Percentiles rank a stretch among this genome's conserved stretches.
phyloP scores from a whole-genome alignment of 2,113 vertebrate species.

The Aegithalos caudatus region DNA sequence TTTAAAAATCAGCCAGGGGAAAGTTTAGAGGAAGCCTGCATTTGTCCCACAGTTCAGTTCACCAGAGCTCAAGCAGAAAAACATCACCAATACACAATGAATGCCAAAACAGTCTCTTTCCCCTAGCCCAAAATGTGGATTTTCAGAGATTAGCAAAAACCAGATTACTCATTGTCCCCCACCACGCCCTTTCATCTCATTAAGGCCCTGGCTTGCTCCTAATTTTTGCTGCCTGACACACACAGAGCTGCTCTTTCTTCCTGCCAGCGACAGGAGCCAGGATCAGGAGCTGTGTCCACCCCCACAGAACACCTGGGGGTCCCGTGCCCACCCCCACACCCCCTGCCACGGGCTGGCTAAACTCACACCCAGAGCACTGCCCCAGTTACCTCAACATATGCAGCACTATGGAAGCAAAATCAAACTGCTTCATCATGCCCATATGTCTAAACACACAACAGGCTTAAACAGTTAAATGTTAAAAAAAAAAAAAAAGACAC shows the following conservation, averaged over 20 bases:
- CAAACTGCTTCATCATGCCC: neutral
- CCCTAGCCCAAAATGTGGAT: neutral
- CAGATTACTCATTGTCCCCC: neutral
- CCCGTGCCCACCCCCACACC: neutral
- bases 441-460: neutral
- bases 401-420: neutral
- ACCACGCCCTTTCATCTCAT: neutral
- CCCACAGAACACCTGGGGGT: neutral
- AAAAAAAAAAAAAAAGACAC: neutral
- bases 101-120: neutral
- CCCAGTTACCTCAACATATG: rapidly evolving
- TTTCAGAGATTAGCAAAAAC: neutral
- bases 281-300: neutral
- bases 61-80: neutral
- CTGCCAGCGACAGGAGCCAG: neutral
- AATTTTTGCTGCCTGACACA: neutral
- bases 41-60: neutral
- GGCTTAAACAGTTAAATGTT: neutral
- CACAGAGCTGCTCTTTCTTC: neutral
- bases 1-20: neutral
- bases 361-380: neutral
- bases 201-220: neutral
- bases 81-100: neutral
- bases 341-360: neutral
- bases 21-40: neutral